Conservation (phyloP, 2,888 invertebrate species). For the Nemoura dubitans region DNA sequence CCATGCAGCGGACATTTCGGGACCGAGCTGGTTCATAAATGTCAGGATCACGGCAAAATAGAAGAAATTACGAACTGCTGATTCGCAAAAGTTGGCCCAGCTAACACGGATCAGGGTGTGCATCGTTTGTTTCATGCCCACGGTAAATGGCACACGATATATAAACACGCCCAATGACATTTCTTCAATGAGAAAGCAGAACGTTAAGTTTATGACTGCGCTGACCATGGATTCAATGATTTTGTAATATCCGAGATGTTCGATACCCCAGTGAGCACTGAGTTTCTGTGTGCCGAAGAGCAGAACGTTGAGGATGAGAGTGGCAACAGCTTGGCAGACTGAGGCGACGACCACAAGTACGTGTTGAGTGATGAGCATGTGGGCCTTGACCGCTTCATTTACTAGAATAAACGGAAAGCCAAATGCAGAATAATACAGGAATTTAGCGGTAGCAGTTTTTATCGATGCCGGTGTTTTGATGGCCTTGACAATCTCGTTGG, state of each 20-base stretch:
- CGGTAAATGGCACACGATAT: not conserved
- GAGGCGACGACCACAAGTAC: not conserved
- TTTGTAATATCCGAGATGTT: not conserved
- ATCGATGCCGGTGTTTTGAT: not conserved
- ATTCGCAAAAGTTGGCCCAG: slow-evolving; percentile 16
- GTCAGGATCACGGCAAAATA: not conserved
- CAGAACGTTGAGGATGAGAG: not conserved
- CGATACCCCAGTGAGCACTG: slow-evolving; percentile 14
- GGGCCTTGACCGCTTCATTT: not conserved
- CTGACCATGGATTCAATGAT: not conserved
- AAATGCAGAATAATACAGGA: not conserved
- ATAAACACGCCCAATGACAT: not conserved
- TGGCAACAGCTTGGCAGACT: not conserved
- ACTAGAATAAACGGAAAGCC: not conserved
- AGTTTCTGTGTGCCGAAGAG: not conserved
- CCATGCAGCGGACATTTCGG: not conserved
- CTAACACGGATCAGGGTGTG: not conserved
- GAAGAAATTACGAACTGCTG: not conserved
- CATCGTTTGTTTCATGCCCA: not conserved
- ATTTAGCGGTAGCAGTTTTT: not conserved
- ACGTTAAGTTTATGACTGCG: not conserved
- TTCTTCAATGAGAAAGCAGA: not conserved
- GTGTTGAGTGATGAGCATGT: not conserved
- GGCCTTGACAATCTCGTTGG: not conserved
- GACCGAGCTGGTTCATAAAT: not conserved